A percentile compares a stretch with the other conserved stretches of the same genome.
These are phyloP conservation scores for Drosophila falleni DNA, from an alignment of 2,888 invertebrate genomes.

Conservation along the genomic window DNA sequence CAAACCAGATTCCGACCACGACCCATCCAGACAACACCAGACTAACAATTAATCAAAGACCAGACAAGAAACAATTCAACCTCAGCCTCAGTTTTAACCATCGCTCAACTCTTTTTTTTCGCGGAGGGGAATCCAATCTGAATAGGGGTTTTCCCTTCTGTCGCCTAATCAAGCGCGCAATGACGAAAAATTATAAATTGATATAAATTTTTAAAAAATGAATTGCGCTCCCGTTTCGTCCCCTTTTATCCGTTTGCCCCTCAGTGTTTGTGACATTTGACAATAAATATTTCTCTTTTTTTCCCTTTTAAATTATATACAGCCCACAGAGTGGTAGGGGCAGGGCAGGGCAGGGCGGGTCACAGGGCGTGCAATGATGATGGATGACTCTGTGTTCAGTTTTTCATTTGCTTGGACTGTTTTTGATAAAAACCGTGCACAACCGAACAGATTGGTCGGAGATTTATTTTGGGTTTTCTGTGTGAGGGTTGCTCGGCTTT, in stretches of 20 bases:
- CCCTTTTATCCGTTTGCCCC: slow-evolving; percentile 15
- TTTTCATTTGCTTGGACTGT: slow-evolving; percentile 62
- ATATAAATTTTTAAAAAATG: slow-evolving; percentile 77
- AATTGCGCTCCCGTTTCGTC: slow-evolving; percentile 58
- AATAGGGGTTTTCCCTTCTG: slow-evolving; percentile 52
- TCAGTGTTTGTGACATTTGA: slow-evolving; percentile 74
- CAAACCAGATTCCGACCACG: slow-evolving; percentile 21
- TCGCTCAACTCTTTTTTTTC: slow-evolving; percentile 64
- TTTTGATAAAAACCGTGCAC: slow-evolving; percentile 53
- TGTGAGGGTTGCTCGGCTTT: slow-evolving; percentile 38
- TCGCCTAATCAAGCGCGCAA: slow-evolving; percentile 71
- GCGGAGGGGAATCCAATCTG: slow-evolving; percentile 44
- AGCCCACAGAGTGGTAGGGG: slow-evolving; percentile 32
- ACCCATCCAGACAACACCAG: slow-evolving; percentile 23
- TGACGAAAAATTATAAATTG: slow-evolving; percentile 76
- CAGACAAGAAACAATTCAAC: slow-evolving; percentile 36
- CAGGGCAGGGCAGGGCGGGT: slow-evolving; percentile 30
- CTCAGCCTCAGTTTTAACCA: slow-evolving; percentile 34
- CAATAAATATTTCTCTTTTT: slow-evolving; percentile 67
- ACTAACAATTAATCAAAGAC: slow-evolving; percentile 71
- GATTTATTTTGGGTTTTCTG: slow-evolving; percentile 47
- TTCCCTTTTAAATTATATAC: slow-evolving; percentile 53
- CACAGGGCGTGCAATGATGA: slow-evolving; percentile 70
- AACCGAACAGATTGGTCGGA: slow-evolving; percentile 53
- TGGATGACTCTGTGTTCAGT: slow-evolving; percentile 74